A percentile compares a stretch with the other conserved stretches of the same genome.
phyloP scores from a whole-genome alignment of 2,113 vertebrate species.

The Chelonoidis abingdonii region DNA sequence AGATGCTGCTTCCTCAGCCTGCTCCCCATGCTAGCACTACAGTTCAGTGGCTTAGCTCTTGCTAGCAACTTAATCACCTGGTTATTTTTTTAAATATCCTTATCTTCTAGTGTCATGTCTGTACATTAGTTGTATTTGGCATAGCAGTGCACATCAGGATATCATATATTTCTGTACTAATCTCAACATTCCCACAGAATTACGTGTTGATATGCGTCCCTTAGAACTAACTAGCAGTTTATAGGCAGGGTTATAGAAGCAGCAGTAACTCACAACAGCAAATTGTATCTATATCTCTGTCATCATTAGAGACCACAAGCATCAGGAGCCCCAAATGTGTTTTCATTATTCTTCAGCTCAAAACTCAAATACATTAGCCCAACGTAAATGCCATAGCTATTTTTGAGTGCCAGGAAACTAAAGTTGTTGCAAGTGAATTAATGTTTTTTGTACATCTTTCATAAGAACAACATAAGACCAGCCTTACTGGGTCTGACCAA shows the following conservation, averaged over 20 bases:
- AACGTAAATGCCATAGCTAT: background rate
- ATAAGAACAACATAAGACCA: background rate
- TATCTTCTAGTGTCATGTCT: background rate
- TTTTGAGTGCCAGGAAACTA: background rate
- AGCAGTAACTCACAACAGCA: background rate
- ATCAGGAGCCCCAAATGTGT: rapidly evolving
- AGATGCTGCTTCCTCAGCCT: background rate
- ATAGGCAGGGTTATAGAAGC: background rate
- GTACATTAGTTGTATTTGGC: rapidly evolving
- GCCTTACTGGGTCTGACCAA: background rate
- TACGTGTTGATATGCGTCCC: background rate
- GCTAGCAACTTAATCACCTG: background rate
- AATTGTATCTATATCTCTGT: rapidly evolving
- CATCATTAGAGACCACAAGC: rapidly evolving
- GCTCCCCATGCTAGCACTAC: background rate
- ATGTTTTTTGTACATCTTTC: background rate
- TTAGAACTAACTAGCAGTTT: background rate
- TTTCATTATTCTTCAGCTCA: background rate
- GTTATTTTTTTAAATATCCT: background rate
- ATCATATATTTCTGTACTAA: rapidly evolving
- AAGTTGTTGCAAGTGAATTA: background rate
- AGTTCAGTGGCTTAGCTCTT: background rate
- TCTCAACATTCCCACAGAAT: background rate
- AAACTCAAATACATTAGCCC: background rate
- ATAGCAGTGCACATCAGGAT: rapidly evolving